Evolutionary conservation across 2,888 invertebrate genomes (phyloP), one percentile per base, ranked within the genome.

Genomic region (Pedicia rivosa): DNA sequence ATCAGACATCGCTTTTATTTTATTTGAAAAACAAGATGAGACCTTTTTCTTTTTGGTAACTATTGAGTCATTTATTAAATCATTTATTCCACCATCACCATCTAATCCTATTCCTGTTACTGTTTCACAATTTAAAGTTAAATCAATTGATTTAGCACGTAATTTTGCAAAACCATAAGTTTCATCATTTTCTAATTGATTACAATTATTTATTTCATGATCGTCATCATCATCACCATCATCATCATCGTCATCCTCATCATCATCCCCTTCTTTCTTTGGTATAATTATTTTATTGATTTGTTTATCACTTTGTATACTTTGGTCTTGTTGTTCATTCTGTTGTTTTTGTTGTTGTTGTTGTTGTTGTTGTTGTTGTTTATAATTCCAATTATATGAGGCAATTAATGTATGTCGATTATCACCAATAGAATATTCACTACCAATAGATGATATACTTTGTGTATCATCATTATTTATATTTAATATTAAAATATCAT

Each of bases 1-100:
- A 50, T 78, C 77, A 16, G 78, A 78, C 71, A 78, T 78, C 24
- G 77, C 75, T 43, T 71, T 67, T 42, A 79, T 59, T 59, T 78
- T 78, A 3, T 75, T 74, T 1, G 77, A 72, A 37, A 78, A 59
- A 56, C 77, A 78, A 12, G n/a, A n/a, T n/a, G n/a, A n/a, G n/a
- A n/a, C n/a, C n/a, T 20, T 32, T 7, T 13, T 8, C 12, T 14
- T 32, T 19, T 19, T 12, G 12, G 14, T 16, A 17, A 70, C 71
- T 52, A 67, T 68, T 15, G 67, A 65, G 14, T 66, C 67, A 36
- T 65, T 57, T 6, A 65, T 61, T 41, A 66, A 65, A n/a, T 20
- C 20, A 20, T 20, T 20, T 6, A 6, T 20, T 6, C 8, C 8
- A 20, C 8, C 8, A 20, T 20, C 8, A 20, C 8, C 8, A 20